Conservation (phyloP, 2,888 invertebrate genomes). For the Netelia virgata region DNA sequence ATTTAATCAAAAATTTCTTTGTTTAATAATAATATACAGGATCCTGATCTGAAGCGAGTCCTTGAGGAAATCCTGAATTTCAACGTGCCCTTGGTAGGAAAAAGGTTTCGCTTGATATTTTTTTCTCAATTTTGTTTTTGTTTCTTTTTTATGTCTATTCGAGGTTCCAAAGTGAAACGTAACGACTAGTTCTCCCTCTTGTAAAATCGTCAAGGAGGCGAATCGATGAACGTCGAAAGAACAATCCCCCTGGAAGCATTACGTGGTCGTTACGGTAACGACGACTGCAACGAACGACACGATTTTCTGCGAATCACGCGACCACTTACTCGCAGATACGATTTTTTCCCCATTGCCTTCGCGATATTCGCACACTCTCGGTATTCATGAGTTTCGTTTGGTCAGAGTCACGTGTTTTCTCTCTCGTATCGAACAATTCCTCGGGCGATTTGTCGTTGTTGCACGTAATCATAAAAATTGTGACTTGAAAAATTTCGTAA, state of each 20-base stretch:
- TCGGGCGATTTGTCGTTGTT: conserved; percentile 28
- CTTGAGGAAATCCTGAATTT: not conserved
- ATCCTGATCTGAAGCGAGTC: no score
- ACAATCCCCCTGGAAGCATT: conserved; percentile 45
- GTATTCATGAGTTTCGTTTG: conserved; percentile 54
- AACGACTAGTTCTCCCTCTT: not conserved
- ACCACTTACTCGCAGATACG: conserved; percentile 60
- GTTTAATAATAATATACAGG: no score
- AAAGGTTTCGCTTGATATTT: not conserved
- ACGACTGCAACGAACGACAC: conserved; percentile 67
- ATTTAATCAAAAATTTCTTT: no score
- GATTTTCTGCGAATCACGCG: conserved; percentile 53
- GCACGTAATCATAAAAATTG: not conserved
- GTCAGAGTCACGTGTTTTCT: conserved; percentile 4
- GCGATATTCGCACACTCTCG: conserved; percentile 8
- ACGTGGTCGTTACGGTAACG: conserved; percentile 64
- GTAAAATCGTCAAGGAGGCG: conserved; percentile 17
- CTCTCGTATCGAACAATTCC: conserved; percentile 30
- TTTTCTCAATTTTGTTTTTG: not conserved
- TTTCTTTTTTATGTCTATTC: not conserved
- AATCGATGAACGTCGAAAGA: conserved; percentile 63
- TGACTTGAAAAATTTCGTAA: not conserved
- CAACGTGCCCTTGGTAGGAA: not conserved
- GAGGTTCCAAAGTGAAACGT: not conserved
- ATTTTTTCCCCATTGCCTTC: conserved; percentile 30